Base-by-base conservation (phyloP, 2,113 vertebrate species). In the Turdus rufiventris region DNA sequence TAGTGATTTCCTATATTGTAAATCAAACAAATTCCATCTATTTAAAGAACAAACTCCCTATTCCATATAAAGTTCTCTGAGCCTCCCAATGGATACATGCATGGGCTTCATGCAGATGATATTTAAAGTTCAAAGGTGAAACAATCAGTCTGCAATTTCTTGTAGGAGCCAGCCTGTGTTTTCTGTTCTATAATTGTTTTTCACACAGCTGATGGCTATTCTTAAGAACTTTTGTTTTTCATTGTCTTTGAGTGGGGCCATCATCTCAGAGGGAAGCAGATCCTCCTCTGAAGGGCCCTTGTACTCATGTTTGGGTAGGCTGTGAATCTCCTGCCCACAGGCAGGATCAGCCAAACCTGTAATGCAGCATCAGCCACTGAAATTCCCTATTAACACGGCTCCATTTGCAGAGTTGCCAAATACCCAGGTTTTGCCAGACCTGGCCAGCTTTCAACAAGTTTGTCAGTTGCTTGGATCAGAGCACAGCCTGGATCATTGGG, bases 391-490 rank as follows among this genome's bases (percentile, higher is more conserved):
- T 89, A 53, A 82, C 53, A 33, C 80, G 65, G 40, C 45, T 87
- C 14, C 6, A 1, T 65, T 94, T 1, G 1, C 58, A 47, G 62
- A 45, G 54, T 57, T 96, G 66, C 78, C 88, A 91, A 85, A 85
- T 75, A 79, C 45, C 43, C 71, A 73, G 50, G 38, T 88, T 94
- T 96, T 94, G 80, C 93, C 88, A 88, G 70, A 79, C 33, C 58
- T 93, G 78, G 78, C 54, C 33, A 45, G 29, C 16, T 73, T 91
- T 91, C 92, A 88, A 34, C 45, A 61, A 62, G 23, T 42, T 81
- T 93, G 38, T 94, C 53, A 29, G 53, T 65, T 75, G 45, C 53
- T 89, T 87, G n/a, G 66, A 79, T 89, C 48, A 72, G 40, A 91
- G 87, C 53, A 34, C n/a, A 84, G 53, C 70, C 57, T 75, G 48